Evolutionary conservation across 2,888 invertebrate genomes (phyloP), one percentile per base, ranked within the genome.

Genomic region (Andrena dorsata): DNA sequence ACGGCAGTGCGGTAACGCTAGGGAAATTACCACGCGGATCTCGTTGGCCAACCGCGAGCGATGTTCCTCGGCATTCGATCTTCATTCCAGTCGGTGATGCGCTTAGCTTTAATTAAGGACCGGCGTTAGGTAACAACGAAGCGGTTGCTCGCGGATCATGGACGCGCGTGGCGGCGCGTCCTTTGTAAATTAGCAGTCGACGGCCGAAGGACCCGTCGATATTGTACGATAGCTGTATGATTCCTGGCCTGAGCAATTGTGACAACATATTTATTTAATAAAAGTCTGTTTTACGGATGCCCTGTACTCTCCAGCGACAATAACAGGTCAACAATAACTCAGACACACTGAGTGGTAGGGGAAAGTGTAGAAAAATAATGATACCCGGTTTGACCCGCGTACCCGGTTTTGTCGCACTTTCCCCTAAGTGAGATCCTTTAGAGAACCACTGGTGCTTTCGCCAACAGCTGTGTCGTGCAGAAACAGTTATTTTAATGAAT

Each of bases 221-320:
- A 69, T 26, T 84, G 80, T 83, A 86, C 74, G 66, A 84, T 80
- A 85, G 75, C 72, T 89, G 82, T 86, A 76, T 68, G 74, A 85
- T 85, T 85, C 75, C 72, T 56, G 86, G 84, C 82, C 85, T 87
- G 87, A 89, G 77, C 80, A 72, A 86, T 83, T 85, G 80, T 82
- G 85, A 80, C 81, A 77, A 82, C 81, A 76, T 90, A 90, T 90
- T 90, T 90, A 90, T 90, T 90, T 86, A 90, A 89, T 90, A 89
- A 89, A 90, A 89, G 23, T 76, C 86, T 86, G 84, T 86, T 85
- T 74, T 84, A 77, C 79, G 80, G 80, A 77, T 23, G 23, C 10
- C 10, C 4, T 56, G 10, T 26, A 41, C 41, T 41, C 5, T 4
- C 16, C 41, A 16, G 41, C 41, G 16, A 41, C 16, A 41, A 41